Conservation (phyloP, 2,113 vertebrate genomes). For the Centropus bengalensis region DNA sequence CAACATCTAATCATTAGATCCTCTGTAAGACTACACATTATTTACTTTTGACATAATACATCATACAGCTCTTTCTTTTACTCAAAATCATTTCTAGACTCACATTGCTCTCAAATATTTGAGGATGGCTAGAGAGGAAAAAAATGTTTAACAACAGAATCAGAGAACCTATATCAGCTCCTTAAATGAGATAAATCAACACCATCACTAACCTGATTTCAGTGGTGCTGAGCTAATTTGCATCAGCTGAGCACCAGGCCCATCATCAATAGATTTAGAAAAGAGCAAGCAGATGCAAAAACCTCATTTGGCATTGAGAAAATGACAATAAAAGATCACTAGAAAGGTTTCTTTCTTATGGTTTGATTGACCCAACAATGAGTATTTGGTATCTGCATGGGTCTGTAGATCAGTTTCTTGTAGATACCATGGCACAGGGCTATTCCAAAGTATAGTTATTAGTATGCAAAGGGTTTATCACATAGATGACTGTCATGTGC, state of each 20-base stretch:
- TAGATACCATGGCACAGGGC: neutral
- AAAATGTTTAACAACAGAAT: neutral
- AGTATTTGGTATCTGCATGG: neutral
- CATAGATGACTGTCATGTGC: neutral
- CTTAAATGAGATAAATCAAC: neutral
- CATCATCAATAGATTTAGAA: neutral
- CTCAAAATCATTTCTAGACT: neutral
- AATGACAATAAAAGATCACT: neutral
- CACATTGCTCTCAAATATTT: neutral
- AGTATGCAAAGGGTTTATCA: neutral
- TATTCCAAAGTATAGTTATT: neutral
- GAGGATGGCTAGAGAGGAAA: neutral
- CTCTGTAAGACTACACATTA: constrained; percentile 24
- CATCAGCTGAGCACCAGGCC: neutral
- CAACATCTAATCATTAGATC: constrained; percentile 48
- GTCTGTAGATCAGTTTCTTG: neutral
- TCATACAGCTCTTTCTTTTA: neutral
- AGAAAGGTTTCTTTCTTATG: neutral
- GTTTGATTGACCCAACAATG: neutral
- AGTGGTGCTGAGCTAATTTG: neutral
- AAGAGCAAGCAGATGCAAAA: neutral
- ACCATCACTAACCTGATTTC: neutral
- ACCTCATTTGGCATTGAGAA: neutral
- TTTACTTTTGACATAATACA: constrained; percentile 43
- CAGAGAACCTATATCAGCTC: neutral